Percentiles rank a stretch among this genome's conserved stretches.
Evolutionary conservation across 2,888 invertebrate species (phyloP).

Genomic region (Cephus pulcher): DNA sequence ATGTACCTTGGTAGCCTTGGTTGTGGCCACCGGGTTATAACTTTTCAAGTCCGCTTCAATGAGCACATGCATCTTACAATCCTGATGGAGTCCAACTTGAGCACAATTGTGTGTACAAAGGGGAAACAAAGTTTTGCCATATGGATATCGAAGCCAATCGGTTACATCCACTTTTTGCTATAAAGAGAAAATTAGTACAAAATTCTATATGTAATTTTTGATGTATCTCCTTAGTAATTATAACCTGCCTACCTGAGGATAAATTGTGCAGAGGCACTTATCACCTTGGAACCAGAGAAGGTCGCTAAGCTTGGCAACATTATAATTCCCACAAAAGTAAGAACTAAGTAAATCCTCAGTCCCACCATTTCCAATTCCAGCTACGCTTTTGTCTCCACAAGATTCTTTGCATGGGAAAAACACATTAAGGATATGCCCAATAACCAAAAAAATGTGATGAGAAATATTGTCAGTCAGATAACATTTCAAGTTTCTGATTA

Average conservation of each 20-base stretch:
- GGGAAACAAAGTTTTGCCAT: constrained; percentile 62
- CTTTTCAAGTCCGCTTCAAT: constrained; percentile 60
- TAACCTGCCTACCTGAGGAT: constrained; percentile 69
- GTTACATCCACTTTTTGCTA: constrained; percentile 67
- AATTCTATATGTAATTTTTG: neutral
- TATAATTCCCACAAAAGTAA: constrained; percentile 70
- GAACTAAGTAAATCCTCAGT: constrained; percentile 66
- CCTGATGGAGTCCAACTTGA: constrained; percentile 43
- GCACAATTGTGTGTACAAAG: constrained; percentile 53
- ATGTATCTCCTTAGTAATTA: too few relatives aligned
- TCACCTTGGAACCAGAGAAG: constrained; percentile 71
- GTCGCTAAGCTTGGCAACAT: constrained; percentile 73
- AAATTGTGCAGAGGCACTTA: constrained; percentile 70
- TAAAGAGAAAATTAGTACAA: constrained; percentile 20
- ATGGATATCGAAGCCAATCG: constrained; percentile 64
- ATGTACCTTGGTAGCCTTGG: constrained; percentile 57
- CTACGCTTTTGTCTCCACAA: constrained; percentile 28
- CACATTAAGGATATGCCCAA: neutral
- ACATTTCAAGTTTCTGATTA: constrained; percentile 29
- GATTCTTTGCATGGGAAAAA: constrained; percentile 6
- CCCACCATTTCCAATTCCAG: constrained; percentile 27
- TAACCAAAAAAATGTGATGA: constrained; percentile 14
- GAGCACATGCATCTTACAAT: constrained; percentile 57
- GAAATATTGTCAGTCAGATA: constrained; percentile 3
- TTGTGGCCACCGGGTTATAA: constrained; percentile 48